phyloP scores from a whole-genome alignment of 1,140 invertebrate genomes.

The Camponotus vicinus region DNA sequence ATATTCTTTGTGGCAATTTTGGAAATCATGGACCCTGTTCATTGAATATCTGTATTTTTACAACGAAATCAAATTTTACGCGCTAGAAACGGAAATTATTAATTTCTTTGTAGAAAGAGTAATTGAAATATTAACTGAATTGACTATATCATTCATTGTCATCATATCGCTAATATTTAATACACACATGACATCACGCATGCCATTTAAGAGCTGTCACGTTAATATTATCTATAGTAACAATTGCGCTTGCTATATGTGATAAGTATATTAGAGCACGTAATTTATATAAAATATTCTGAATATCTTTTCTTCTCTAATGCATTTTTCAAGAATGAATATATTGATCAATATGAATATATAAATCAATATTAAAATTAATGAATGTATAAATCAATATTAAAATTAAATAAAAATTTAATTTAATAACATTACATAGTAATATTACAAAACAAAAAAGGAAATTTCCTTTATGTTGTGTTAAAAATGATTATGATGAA shows the following conservation, averaged over 20 bases:
- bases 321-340: background rate
- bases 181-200: background rate
- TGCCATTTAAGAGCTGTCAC: constrained; percentile 1
- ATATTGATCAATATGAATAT: background rate
- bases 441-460: background rate
- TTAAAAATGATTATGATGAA: background rate
- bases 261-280: background rate
- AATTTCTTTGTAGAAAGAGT: constrained; percentile 4
- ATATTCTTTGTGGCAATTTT: background rate
- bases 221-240: constrained; percentile 1
- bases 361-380: background rate
- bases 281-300: background rate
- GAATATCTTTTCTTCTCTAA: background rate
- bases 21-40: background rate
- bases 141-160: constrained; percentile 19
- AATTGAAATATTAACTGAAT: constrained; percentile 9
- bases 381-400: background rate
- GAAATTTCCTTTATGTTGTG: background rate
- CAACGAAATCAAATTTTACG: background rate
- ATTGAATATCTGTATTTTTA: constrained; percentile 2
- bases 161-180: constrained; percentile 16
- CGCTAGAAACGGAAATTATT: constrained; percentile 43
- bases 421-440: no score
- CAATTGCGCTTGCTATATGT: background rate
- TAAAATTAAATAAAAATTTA: constrained; percentile 3